Conservation (phyloP, 2,797 vertebrate genomes). For the Dallia pectoralis region DNA sequence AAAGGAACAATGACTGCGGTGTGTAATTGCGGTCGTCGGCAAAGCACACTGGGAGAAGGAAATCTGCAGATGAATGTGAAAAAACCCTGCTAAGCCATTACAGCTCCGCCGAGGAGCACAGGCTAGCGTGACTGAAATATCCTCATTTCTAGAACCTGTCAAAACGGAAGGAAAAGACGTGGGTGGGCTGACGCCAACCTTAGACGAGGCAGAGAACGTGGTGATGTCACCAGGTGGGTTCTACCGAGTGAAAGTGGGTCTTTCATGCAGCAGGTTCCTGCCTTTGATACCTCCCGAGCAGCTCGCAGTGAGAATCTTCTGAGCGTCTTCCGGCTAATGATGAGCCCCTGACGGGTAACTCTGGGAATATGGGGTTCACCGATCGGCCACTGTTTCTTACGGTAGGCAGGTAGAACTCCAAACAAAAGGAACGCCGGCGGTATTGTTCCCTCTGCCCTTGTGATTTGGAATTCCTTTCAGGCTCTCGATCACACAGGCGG, state of each 20-base stretch:
- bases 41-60: background rate
- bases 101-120: background rate
- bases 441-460: background rate
- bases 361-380: background rate
- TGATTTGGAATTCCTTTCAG: background rate
- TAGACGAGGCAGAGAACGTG: background rate
- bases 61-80: background rate
- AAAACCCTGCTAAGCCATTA: background rate
- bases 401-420: background rate
- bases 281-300: background rate
- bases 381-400: background rate
- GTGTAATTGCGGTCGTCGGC: background rate
- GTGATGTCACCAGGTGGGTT: slow-evolving; percentile 6
- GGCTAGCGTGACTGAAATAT: background rate
- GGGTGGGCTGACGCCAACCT: background rate
- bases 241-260: background rate
- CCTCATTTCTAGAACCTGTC: background rate
- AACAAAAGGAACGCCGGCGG: background rate
- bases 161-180: background rate
- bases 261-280: background rate
- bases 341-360: slow-evolving; percentile 7
- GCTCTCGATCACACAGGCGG: background rate
- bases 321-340: background rate
- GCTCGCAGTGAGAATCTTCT: background rate
- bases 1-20: slow-evolving; percentile 5